Evolutionary conservation across 2,888 invertebrate species (phyloP), one percentile per base, ranked within the genome.

Genomic region (Nomada ruficornis): DNA sequence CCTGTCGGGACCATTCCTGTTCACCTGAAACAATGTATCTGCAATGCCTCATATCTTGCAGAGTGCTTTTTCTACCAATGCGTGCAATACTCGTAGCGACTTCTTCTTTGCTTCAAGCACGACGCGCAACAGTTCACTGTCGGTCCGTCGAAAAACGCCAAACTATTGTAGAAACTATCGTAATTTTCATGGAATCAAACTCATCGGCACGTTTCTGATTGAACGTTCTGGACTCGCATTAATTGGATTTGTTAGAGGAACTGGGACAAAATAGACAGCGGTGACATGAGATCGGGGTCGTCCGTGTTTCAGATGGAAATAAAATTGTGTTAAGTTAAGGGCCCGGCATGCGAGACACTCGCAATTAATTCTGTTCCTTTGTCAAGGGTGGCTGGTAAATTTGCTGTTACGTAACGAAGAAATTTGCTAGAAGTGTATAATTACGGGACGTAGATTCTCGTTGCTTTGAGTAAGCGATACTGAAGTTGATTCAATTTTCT

Each of bases 241-340:
- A 85, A 83, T 82, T 80, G 63, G 69, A 70, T 65, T 63, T 68
- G 67, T 67, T 65, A 74, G 67, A 62, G 80, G 54, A 23, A 11
- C 20, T 23, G 20, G 42, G 15, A 23, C 13, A 36, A 29, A 68
- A 57, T 29, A 36, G 50, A 42, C 59, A 36, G 2, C 10, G 29
- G 4, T 10, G 13, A 5, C 2, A 23, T 18, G 13, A 42, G 10
- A 11, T 23, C 26, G 42, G 20, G 20, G 5, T 23, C 20, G 36
- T 20, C 10, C 55, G 42, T 15, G 55, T 36, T 20, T 55, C 26
- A 59, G 11, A 11, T 11, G 18, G 18, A 36, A n/a, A 9, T n/a
- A 65, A 74, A 57, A 57, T 29, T 20, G 13, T 11, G 23, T 59
- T 29, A 57, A 59, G 59, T 59, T n/a, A 50, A 10, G 13, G 9